phyloP scores from a whole-genome alignment of 1,140 invertebrate species.

The Drosophila arizonae region DNA sequence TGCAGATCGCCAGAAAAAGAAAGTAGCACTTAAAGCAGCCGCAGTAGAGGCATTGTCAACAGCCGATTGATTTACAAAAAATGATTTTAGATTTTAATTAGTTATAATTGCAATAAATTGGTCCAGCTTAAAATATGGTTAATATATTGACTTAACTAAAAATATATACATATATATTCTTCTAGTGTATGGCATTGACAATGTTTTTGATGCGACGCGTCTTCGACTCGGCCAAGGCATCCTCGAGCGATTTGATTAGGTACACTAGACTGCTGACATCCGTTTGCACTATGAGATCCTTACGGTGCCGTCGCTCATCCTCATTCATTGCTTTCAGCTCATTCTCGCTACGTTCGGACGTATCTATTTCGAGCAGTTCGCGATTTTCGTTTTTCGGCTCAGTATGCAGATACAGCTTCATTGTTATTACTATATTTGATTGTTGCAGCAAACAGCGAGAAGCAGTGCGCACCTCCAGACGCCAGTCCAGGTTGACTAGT shows the following conservation, averaged over 20 bases:
- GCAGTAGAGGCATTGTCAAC: slow-evolving; percentile 59
- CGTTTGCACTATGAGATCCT: slow-evolving; percentile 75
- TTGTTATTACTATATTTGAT: slow-evolving; percentile 61
- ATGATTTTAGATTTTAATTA: slow-evolving; percentile 49
- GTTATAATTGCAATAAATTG: slow-evolving; percentile 72
- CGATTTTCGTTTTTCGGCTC: slow-evolving; percentile 78
- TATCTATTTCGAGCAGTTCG: slow-evolving; percentile 58
- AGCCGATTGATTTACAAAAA: slow-evolving; percentile 26
- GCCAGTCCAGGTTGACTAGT: slow-evolving; percentile 74
- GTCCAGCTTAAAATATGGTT: slow-evolving; percentile 68
- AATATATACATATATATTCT: slow-evolving; percentile 2
- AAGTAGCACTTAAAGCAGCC: slow-evolving; percentile 69
- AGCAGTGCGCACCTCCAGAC: slow-evolving; percentile 71
- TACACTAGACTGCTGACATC: slow-evolving; percentile 68
- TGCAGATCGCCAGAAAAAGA: slow-evolving; percentile 84
- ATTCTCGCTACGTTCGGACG: slow-evolving; percentile 45
- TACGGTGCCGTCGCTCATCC: slow-evolving; percentile 71
- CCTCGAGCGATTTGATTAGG: slow-evolving; percentile 75
- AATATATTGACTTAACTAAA: slow-evolving; percentile 43
- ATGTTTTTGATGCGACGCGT: slow-evolving; percentile 74
- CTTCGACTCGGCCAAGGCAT: slow-evolving; percentile 73
- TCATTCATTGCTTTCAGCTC: slow-evolving; percentile 60
- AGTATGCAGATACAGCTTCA: slow-evolving; percentile 74
- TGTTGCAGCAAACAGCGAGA: slow-evolving; percentile 66
- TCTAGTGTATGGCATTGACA: slow-evolving; percentile 70